A percentile compares a stretch with the other conserved stretches of the same genome.
phyloP scores from a whole-genome alignment of 2,113 vertebrate genomes.

The Etheostoma spectabile region DNA sequence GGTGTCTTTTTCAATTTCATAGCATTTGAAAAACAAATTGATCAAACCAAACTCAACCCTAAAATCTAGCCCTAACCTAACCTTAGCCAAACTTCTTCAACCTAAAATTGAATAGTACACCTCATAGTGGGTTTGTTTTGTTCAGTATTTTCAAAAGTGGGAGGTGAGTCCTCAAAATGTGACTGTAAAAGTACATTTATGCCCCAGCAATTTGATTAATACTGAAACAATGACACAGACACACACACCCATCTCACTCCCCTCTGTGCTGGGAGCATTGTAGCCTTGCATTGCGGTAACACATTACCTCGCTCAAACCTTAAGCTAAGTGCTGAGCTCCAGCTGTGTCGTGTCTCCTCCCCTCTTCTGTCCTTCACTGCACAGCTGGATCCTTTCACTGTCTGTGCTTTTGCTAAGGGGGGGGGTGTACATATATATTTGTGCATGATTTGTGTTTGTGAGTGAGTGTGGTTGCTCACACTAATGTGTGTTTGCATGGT shows the following conservation, averaged over 20 bases:
- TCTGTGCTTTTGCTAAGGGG: constrained; percentile 9
- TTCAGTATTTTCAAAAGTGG: too few relatives aligned
- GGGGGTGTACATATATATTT: constrained; percentile 20
- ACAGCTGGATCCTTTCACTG: constrained; percentile 72
- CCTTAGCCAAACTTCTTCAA: background rate
- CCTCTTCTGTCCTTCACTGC: constrained; percentile 51
- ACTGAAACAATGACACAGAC: background rate
- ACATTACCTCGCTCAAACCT: constrained; percentile 20
- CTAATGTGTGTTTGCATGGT: background rate
- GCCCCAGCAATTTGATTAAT: background rate
- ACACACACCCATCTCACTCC: background rate
- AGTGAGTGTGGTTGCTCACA: background rate
- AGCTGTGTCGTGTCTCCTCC: constrained; percentile 75
- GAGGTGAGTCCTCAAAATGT: background rate
- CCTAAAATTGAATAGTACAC: background rate
- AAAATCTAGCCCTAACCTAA: background rate
- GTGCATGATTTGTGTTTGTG: constrained; percentile 8
- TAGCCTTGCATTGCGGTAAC: constrained; percentile 48
- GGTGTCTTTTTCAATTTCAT: too few relatives aligned
- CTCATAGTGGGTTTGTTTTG: too few relatives aligned
- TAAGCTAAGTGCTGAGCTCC: constrained; percentile 32
- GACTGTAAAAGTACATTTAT: background rate
- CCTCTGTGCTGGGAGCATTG: constrained; percentile 17
- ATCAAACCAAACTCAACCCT: background rate
- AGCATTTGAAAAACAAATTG: too few relatives aligned